Conservation (phyloP, 1,140 invertebrate species). For the Drosophila kikkawai region DNA sequence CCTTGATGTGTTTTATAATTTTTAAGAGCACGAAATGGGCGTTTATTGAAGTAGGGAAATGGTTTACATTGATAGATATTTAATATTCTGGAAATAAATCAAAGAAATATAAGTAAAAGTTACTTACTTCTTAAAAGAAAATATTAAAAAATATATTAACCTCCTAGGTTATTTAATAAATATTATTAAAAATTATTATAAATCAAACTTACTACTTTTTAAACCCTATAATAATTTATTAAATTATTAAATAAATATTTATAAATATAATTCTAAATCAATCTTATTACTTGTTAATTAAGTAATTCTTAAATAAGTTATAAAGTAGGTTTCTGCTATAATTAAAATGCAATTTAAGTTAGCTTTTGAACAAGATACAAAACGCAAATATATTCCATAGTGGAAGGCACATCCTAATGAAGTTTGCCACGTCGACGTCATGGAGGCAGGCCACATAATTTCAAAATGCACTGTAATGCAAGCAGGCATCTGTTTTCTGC, state of each 20-base stretch:
- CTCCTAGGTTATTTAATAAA: neutral
- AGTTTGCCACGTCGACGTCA: conserved; percentile 17
- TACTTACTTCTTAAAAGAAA: too few relatives aligned
- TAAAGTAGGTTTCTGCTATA: neutral
- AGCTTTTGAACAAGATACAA: conserved; percentile 5
- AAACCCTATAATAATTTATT: neutral
- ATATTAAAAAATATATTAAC: too few relatives aligned
- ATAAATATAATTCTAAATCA: neutral
- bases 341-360: conserved; percentile 17
- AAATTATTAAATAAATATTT: neutral
- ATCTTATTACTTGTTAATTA: neutral
- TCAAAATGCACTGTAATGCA: conserved; percentile 11
- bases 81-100: too few relatives aligned
- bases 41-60: too few relatives aligned
- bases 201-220: neutral
- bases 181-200: neutral
- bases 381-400: neutral
- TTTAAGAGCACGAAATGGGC: neutral
- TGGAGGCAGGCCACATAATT: conserved; percentile 17
- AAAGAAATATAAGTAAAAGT: too few relatives aligned
- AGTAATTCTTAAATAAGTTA: neutral
- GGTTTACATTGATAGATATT: too few relatives aligned
- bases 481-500: conserved; percentile 41
- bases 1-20: neutral
- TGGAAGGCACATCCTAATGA: conserved; percentile 15